phyloP scores from a whole-genome alignment of 2,113 vertebrate genomes.

The Canis aureus region DNA sequence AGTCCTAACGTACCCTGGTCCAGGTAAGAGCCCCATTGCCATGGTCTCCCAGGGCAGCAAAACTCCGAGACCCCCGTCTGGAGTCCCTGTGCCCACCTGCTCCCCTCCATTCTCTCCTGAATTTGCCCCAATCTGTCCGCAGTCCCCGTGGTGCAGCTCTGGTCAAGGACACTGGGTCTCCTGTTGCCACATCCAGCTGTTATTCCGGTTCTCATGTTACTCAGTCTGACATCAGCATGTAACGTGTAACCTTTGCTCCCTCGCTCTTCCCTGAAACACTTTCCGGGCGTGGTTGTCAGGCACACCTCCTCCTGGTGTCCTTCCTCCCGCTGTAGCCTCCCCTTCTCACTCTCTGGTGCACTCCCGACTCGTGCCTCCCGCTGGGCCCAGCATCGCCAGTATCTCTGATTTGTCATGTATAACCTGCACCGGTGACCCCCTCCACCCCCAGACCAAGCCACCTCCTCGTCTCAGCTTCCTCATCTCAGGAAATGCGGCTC shows the following conservation, averaged over 20 bases:
- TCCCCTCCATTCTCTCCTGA: background rate
- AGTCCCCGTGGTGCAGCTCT: background rate
- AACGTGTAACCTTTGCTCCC: rapidly evolving
- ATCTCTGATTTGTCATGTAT: background rate
- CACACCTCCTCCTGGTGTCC: background rate
- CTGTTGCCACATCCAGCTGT: background rate
- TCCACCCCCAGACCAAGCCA: background rate
- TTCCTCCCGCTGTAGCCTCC: background rate
- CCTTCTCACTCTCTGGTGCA: background rate
- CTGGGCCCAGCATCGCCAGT: background rate
- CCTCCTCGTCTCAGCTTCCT: background rate
- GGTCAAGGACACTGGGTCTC: background rate
- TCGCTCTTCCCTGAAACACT: background rate
- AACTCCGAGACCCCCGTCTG: background rate
- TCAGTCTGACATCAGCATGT: background rate
- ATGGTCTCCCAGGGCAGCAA: background rate
- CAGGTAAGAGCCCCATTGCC: background rate
- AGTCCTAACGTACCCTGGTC: too few relatives aligned
- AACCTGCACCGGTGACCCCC: background rate
- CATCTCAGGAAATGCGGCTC: background rate
- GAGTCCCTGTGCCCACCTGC: background rate
- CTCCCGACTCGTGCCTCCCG: background rate
- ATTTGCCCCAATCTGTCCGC: background rate
- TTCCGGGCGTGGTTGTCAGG: background rate
- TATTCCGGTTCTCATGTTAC: background rate